Percentiles rank a stretch among this genome's conserved stretches.
Conservation (phyloP, 2,797 vertebrate genomes). For the Pempheris klunzingeri region DNA sequence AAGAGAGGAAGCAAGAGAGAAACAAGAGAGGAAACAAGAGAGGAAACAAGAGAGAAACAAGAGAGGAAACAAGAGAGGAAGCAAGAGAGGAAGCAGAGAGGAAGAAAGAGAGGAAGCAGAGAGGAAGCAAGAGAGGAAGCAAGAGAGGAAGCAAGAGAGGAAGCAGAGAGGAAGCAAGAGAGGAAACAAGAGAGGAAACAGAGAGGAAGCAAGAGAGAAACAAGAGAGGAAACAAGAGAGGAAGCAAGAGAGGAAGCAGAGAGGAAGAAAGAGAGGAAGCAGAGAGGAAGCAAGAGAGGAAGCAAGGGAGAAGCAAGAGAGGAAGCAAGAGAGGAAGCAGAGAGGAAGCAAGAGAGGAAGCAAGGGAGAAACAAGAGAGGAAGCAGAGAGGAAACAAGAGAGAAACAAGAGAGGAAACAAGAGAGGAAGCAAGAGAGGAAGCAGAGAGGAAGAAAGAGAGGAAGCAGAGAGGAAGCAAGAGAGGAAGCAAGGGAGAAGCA, state of each 20-base stretch:
- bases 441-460: too few species aligned
- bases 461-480: conserved; percentile 22
- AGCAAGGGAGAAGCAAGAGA: neutral
- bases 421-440: neutral
- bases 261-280: too few species aligned
- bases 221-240: conserved; percentile 5
- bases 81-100: neutral
- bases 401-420: conserved; percentile 10
- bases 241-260: neutral
- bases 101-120: too few species aligned
- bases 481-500: neutral
- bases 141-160: neutral
- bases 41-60: neutral
- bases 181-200: too few species aligned
- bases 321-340: too few species aligned
- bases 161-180: conserved; percentile 21
- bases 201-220: neutral
- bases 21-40: conserved; percentile 7
- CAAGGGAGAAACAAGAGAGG: conserved; percentile 2
- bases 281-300: conserved; percentile 10
- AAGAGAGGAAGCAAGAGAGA: neutral
- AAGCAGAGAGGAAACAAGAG: neutral
- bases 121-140: neutral
- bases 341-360: neutral
- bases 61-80: conserved; percentile 2